Evolutionary conservation across 2,113 vertebrate species (phyloP).

Genomic region (Rallus limicola): DNA sequence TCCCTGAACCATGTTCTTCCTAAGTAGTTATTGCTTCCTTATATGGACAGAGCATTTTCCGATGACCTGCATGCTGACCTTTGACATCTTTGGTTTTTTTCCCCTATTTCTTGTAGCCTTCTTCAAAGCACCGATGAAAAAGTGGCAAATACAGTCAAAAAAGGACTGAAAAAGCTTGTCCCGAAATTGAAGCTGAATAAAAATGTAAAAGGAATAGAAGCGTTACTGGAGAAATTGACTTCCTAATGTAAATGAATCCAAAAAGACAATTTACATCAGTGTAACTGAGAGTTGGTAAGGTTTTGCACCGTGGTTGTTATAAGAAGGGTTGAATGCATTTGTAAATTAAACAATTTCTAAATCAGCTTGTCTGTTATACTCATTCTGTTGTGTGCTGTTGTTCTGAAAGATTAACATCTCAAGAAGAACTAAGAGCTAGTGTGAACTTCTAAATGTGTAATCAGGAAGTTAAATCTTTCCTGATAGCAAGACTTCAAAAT

Average conservation of each 20-base stretch:
- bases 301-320: background rate
- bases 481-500: background rate
- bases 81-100: background rate
- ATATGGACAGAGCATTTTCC: background rate
- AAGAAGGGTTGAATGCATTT: background rate
- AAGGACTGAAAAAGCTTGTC: constrained; percentile 78
- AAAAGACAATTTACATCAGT: background rate
- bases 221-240: constrained; percentile 85
- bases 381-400: background rate
- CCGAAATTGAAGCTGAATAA: constrained; percentile 77
- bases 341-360: constrained; percentile 41
- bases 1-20: background rate
- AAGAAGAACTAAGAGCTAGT: background rate
- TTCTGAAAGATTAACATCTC: background rate
- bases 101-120: constrained; percentile 76
- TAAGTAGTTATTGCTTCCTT: background rate
- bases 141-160: constrained; percentile 81
- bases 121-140: constrained; percentile 83
- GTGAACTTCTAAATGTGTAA: background rate
- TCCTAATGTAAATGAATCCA: constrained; percentile 58
- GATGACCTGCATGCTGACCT: background rate
- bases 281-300: background rate
- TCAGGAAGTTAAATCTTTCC: background rate
- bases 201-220: constrained; percentile 83
- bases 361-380: background rate